A percentile compares a stretch with the other conserved stretches of the same genome.
phyloP scores from a whole-genome alignment of 1,140 invertebrate genomes.

The Orchesella cincta region DNA sequence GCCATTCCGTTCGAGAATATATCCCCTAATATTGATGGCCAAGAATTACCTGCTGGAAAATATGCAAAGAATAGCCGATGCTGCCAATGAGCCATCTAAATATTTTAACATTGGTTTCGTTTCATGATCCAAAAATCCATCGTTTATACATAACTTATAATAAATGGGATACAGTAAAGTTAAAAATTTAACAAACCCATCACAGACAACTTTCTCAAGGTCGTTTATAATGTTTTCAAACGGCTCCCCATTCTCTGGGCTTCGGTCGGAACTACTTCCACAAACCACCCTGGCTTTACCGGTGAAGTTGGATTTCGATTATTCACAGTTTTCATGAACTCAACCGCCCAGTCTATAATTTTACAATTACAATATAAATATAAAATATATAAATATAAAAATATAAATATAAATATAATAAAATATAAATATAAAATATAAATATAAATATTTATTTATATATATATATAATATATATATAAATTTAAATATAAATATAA shows the following conservation, averaged over 20 bases:
- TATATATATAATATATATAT: too few relatives aligned
- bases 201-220: slow-evolving; percentile 10
- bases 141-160: neutral
- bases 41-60: slow-evolving; percentile 38
- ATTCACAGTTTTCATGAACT: slow-evolving; percentile 29
- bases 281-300: slow-evolving; percentile 12
- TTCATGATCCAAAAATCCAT: neutral
- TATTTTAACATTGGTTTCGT: neutral
- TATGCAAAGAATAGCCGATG: slow-evolving; percentile 35
- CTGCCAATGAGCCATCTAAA: slow-evolving; percentile 36
- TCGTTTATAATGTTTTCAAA: slow-evolving; percentile 33
- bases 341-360: slow-evolving; percentile 28
- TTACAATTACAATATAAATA: slow-evolving; percentile 27
- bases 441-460: too few relatives aligned
- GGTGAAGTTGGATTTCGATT: neutral
- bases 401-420: too few relatives aligned
- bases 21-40: slow-evolving; percentile 37
- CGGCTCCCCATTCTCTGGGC: slow-evolving; percentile 27
- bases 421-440: too few relatives aligned
- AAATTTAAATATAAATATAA: too few relatives aligned
- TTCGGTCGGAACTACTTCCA: slow-evolving; percentile 10
- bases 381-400: too few relatives aligned
- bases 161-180: neutral
- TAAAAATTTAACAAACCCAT: neutral
- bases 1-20: slow-evolving; percentile 32